Evolutionary conservation across 1,140 invertebrate genomes (phyloP).

Genomic region (Sipha flava): DNA sequence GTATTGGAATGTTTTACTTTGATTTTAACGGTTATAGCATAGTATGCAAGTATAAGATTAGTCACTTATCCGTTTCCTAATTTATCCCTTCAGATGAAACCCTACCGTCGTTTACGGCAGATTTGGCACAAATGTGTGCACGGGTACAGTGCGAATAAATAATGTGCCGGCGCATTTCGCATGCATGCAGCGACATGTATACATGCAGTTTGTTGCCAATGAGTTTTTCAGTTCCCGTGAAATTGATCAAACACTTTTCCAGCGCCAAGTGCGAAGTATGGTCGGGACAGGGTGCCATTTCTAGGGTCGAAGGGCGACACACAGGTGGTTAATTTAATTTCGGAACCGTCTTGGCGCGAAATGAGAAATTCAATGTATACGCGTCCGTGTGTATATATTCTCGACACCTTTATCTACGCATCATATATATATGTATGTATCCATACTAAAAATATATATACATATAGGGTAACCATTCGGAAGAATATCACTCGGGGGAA

Average conservation of each 20-base stretch:
- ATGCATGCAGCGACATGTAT: no score
- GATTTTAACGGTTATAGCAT: no score
- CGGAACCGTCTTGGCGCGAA: constrained; percentile 14
- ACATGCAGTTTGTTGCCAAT: no score
- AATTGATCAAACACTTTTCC: constrained; percentile 8
- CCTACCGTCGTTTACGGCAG: no score
- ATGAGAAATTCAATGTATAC: constrained; percentile 6
- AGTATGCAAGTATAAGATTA: no score
- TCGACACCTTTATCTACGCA: neutral
- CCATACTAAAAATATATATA: neutral
- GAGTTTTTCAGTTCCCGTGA: neutral
- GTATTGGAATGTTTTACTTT: no score
- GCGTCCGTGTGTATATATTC: neutral
- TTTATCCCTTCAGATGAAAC: no score
- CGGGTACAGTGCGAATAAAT: neutral
- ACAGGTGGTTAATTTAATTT: constrained; percentile 22
- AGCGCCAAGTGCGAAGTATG: neutral
- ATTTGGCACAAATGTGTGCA: no score
- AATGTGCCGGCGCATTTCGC: no score
- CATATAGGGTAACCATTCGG: neutral
- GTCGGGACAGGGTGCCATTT: no score
- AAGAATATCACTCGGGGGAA: neutral
- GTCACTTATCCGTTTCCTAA: no score
- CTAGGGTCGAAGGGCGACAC: no score
- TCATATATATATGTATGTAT: neutral